phyloP scores from a whole-genome alignment of 1,140 invertebrate species.

The Maniola jurtina region DNA sequence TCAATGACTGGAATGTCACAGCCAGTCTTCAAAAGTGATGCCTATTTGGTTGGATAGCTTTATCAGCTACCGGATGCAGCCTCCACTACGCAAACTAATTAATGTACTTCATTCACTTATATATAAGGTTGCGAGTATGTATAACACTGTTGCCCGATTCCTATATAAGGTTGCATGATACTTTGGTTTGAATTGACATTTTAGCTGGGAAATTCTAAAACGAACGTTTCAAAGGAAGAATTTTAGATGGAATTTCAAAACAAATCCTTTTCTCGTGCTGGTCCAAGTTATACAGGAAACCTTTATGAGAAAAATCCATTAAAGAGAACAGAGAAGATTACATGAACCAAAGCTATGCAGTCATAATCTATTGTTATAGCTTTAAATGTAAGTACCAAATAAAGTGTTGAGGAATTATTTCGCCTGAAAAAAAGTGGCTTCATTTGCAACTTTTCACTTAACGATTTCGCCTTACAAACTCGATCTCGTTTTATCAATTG shows the following conservation, averaged over 20 bases:
- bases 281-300: too few species aligned
- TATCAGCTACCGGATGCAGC: slow-evolving; percentile 28
- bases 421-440: slow-evolving; percentile 24
- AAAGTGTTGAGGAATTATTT: background rate
- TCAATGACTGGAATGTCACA: slow-evolving; percentile 19
- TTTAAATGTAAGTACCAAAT: too few species aligned
- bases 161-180: background rate
- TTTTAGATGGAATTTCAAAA: too few species aligned
- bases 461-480: slow-evolving; percentile 61
- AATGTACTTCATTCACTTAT: slow-evolving; percentile 25
- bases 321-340: too few species aligned
- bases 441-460: slow-evolving; percentile 61
- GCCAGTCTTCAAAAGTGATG: slow-evolving; percentile 20
- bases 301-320: too few species aligned
- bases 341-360: too few species aligned
- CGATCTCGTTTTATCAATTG: slow-evolving; percentile 71
- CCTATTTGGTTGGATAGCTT: slow-evolving; percentile 22
- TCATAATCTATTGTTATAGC: too few species aligned
- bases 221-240: too few species aligned
- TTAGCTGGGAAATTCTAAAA: too few species aligned
- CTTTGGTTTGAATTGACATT: slow-evolving; percentile 1
- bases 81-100: slow-evolving; percentile 34
- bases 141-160: background rate
- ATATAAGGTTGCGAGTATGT: slow-evolving; percentile 7
- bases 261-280: too few species aligned